Conservation (phyloP, 2,797 vertebrate genomes). For the Gouania willdenowi region DNA sequence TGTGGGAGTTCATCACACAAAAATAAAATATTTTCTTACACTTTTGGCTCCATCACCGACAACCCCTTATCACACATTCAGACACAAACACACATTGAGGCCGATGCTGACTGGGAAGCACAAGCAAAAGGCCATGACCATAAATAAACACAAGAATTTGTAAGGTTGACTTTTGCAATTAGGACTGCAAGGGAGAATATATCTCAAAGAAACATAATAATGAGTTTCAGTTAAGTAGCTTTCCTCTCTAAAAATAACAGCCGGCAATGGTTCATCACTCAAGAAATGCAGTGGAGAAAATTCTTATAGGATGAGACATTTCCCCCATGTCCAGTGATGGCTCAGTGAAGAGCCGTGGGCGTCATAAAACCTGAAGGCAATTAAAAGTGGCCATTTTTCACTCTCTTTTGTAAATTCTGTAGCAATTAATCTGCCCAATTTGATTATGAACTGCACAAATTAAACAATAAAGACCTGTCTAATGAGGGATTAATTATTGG, state of each 20-base stretch:
- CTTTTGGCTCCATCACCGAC: no score
- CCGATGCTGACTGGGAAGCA: slow-evolving; percentile 21
- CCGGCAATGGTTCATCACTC: slow-evolving; percentile 79
- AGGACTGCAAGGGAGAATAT: slow-evolving; percentile 83
- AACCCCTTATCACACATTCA: background rate
- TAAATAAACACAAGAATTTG: slow-evolving; percentile 76
- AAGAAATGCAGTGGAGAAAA: slow-evolving; percentile 60
- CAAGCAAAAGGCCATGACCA: slow-evolving; percentile 57
- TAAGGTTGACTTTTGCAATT: slow-evolving; percentile 76
- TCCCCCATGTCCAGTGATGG: slow-evolving; percentile 77
- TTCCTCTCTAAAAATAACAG: slow-evolving; percentile 73
- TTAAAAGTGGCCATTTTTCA: slow-evolving; percentile 92
- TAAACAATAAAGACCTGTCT: slow-evolving; percentile 99
- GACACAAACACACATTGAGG: slow-evolving; percentile 8
- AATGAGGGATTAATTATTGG: slow-evolving; percentile 99
- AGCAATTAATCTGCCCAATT: slow-evolving; percentile 99
- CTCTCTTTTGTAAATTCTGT: slow-evolving; percentile 85
- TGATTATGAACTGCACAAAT: slow-evolving; percentile 99
- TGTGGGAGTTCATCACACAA: no score
- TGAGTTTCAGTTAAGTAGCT: slow-evolving; percentile 84
- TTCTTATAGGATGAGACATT: slow-evolving; percentile 75
- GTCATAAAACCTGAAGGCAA: slow-evolving; percentile 75
- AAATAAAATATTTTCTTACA: background rate
- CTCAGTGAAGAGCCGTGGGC: slow-evolving; percentile 78
- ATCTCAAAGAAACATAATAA: slow-evolving; percentile 86